Base-by-base conservation (phyloP, 37 sponge, comb jelly and placozoan species). In the Tethya wilhelma region DNA sequence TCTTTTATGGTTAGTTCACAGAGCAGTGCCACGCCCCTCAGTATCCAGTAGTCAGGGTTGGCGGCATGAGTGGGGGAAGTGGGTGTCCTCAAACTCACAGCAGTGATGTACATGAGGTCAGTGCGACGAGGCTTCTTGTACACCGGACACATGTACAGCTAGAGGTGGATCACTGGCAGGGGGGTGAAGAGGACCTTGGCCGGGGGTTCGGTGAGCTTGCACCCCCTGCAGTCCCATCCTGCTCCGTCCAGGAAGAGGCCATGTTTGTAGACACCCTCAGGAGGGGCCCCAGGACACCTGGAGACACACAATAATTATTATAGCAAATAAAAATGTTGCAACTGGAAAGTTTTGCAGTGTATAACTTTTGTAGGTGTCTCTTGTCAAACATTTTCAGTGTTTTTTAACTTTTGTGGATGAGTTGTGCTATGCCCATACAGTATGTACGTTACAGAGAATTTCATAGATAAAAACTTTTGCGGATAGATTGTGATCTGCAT, bases 81-180 rank as follows among this genome's bases (percentile, higher is more conserved):
- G 25, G 91, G 83, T 11, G 93, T 92, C 49, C 93, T 88, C 36
- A 98, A 87, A 64, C 74, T 59, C 44, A 95, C 87, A 23, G 91
- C 83, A 17, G 99, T 96, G 60, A 98, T 94, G 82, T 91, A 98
- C 37, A 97, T 98, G n/a, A 98, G 90, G 80, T 98, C 99, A 22
- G 99, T 98, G 56, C 99, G 93, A 53, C 77, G 84, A 11, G 99
- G 99, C 67, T 98, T 98, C 86, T 98, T 98, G 86, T 98, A 98
- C 55, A 98, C 89, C 4, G 99, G 99, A 67, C 99, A 98, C 58
- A 59, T 49, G 89, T 98, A 98, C 71, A 89, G 75, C 79, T 91
- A 90, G 45, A 98, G 81, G 85, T 98, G 97, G 40, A 96, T 80
- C 59, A 98, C 93, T 44, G 99, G 99, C 38, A 98, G 84, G 0